phyloP scores from a whole-genome alignment of 2,797 vertebrate species.

The Karalla daura region DNA sequence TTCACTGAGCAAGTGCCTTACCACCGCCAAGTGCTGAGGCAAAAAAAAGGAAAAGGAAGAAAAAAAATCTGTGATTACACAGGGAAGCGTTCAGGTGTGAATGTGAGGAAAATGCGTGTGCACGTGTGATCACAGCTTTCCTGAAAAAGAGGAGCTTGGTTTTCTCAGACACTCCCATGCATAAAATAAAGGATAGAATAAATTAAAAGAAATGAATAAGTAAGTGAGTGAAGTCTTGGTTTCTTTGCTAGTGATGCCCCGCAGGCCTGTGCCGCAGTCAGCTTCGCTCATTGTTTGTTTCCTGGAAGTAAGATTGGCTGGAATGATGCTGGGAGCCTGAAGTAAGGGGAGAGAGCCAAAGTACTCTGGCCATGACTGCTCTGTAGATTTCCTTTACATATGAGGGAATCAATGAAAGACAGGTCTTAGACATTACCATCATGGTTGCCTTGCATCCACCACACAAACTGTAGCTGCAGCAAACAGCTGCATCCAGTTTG shows the following conservation, averaged over 20 bases:
- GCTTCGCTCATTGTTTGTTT: constrained; percentile 10
- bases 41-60: constrained; percentile 16
- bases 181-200: constrained; percentile 25
- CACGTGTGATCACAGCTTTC: background rate
- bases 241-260: constrained; percentile 15
- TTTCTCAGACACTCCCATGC: constrained; percentile 6
- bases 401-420: too few relatives aligned
- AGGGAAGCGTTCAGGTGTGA: constrained; percentile 16
- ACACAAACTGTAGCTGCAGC: constrained; percentile 16
- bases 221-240: constrained; percentile 11
- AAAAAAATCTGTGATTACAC: constrained; percentile 9
- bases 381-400: too few relatives aligned
- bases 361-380: constrained; percentile 1
- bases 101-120: constrained; percentile 2
- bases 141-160: constrained; percentile 17
- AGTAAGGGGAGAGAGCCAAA: background rate
- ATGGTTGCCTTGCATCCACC: background rate
- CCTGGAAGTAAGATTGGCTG: constrained; percentile 4
- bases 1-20: constrained; percentile 5
- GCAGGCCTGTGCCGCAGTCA: constrained; percentile 8
- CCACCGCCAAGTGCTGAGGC: background rate
- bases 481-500: constrained; percentile 16
- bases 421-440: background rate
- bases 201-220: constrained; percentile 29
- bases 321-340: constrained; percentile 10